A percentile compares a stretch with the other conserved stretches of the same genome.
These are phyloP conservation scores for Cheumatopsyche charites DNA, from an alignment of 1,140 invertebrate genomes.

Conservation along the genomic window DNA sequence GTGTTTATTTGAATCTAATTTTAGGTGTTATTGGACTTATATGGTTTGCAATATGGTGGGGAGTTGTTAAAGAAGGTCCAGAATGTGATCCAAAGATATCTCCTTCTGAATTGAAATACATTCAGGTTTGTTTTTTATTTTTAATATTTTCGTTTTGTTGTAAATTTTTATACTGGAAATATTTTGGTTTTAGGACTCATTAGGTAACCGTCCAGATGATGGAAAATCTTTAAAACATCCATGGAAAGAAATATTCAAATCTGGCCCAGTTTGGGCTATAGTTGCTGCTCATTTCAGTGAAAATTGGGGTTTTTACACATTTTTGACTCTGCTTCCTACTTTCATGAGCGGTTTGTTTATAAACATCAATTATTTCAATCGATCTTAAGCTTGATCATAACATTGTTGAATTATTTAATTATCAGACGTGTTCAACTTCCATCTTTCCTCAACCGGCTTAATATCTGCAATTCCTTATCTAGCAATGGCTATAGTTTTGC, in stretches of 20 bases:
- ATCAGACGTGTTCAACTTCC: conserved; percentile 74
- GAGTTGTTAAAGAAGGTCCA: conserved; percentile 77
- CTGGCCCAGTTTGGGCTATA: conserved; percentile 88
- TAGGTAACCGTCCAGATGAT: conserved; percentile 50
- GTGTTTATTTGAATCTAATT: not conserved
- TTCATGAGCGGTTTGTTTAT: conserved; percentile 79
- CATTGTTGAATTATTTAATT: conserved; percentile 41
- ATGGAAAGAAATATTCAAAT: conserved; percentile 82
- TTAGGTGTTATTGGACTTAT: conserved; percentile 68
- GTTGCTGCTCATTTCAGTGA: conserved; percentile 90
- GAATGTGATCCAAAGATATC: conserved; percentile 77
- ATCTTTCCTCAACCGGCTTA: conserved; percentile 78
- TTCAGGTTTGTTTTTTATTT: conserved; percentile 59
- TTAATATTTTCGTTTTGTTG: conserved; percentile 1
- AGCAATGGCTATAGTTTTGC: conserved; percentile 81
- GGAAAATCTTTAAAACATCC: conserved; percentile 65
- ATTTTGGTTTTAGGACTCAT: conserved; percentile 54
- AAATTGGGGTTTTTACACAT: conserved; percentile 95
- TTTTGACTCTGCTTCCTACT: conserved; percentile 87
- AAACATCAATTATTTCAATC: conserved; percentile 4
- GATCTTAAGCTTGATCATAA: conserved; percentile 14
- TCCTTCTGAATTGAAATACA: conserved; percentile 77
- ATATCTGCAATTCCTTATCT: conserved; percentile 85
- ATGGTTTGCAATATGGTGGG: conserved; percentile 75
- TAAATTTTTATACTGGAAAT: too few species aligned